Base-by-base conservation (phyloP, 2,797 vertebrate genomes). In the Amazona ochrocephala region DNA sequence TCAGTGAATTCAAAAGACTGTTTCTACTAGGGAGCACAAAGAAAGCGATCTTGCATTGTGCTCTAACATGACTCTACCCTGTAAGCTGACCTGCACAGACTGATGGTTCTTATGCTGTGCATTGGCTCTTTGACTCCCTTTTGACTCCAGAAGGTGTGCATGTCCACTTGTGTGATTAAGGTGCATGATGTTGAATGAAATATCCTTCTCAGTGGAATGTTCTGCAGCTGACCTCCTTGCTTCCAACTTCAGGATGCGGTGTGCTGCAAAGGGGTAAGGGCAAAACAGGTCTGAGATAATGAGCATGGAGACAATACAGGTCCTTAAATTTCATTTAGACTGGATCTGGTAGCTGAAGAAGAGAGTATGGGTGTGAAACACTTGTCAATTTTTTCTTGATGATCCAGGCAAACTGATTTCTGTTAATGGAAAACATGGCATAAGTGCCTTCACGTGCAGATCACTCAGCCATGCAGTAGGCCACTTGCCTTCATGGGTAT, bases 1-100 rank as follows among this genome's bases (percentile, higher is more conserved):
- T 96, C 95, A 97, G 78, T 75, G 93, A 87, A 94, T 96, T 97
- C 94, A 94, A 92, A 96, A 96, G 95, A 90, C 81, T 95, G 96
- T 95, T 94, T 96, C 90, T 93, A 87, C 90, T 80, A 89, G 91
- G 70, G 86, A 95, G 91, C 90, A 93, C 93, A 96, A 96, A 96
- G 94, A 96, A 94, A 96, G 81, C 9, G 83, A 96, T 96, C 89
- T 94, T 76, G 42, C 72, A 92, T 93, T 95, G 77, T 94, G 80
- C 93, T 96, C 61, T 87, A 64, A 95, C 94, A 95, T 60, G 68
- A 51, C 77, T 84, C 68, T 94, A 51, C 67, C 72, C 82, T 58
- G 77, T 83, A 90, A 94, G 71, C 77, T 83, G 74, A 80, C 85
- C 80, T 77, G 71, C 75, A 50, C 32, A 89, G 77, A 66, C 30